phyloP scores from a whole-genome alignment of 2,797 vertebrate species.

The Hafferia zeledoni region DNA sequence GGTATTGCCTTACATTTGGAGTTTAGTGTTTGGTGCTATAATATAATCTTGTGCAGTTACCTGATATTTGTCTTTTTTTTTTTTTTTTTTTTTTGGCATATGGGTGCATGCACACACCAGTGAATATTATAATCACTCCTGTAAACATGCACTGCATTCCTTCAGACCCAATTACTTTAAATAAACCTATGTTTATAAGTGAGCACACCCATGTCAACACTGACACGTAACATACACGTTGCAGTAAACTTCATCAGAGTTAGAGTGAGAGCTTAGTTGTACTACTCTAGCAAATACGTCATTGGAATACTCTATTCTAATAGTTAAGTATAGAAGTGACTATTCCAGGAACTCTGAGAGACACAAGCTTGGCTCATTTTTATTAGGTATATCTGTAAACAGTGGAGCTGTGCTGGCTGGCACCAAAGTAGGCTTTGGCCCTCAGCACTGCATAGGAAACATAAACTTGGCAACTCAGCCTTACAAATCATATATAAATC shows the following conservation, averaged over 20 bases:
- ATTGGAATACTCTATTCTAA: not conserved
- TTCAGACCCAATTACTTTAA: not conserved
- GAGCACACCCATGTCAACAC: not conserved
- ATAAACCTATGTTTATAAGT: not conserved
- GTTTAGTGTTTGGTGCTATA: not conserved
- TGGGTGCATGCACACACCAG: not conserved
- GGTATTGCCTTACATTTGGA: not conserved
- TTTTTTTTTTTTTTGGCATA: not conserved
- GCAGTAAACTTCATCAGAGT: not conserved
- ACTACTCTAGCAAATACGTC: not conserved
- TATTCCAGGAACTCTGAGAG: slow-evolving; percentile 31
- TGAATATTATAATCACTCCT: not conserved
- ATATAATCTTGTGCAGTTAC: not conserved
- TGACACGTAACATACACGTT: not conserved
- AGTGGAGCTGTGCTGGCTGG: not conserved
- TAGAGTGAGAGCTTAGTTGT: not conserved
- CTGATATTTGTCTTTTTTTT: not conserved
- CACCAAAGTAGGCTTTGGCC: not conserved
- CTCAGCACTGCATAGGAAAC: not conserved
- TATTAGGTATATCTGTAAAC: slow-evolving; percentile 19
- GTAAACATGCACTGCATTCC: not conserved
- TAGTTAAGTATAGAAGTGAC: not conserved
- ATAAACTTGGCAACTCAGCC: not conserved
- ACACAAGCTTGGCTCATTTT: not conserved
- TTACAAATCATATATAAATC: slow-evolving; percentile 7